Conservation (phyloP, 2,888 invertebrate genomes). For the Megaustenia siamemsis region DNA sequence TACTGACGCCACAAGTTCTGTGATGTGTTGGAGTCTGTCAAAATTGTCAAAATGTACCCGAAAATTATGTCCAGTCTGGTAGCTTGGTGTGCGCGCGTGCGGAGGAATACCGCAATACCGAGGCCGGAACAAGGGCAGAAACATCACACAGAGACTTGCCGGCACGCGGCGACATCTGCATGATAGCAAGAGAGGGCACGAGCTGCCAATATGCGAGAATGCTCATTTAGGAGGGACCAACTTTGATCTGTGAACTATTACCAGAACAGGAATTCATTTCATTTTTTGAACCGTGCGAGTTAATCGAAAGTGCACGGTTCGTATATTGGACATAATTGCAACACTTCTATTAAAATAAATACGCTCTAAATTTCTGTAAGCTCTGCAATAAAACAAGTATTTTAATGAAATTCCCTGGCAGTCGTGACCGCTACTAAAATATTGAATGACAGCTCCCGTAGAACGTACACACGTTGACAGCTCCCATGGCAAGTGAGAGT, state of each 20-base stretch:
- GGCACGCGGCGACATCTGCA: slow-evolving; percentile 20
- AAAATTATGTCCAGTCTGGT: slow-evolving; percentile 7
- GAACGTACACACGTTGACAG: background rate
- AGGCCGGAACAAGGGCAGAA: slow-evolving; percentile 20
- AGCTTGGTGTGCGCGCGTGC: slow-evolving; percentile 5
- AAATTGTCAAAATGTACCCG: background rate
- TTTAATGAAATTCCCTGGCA: background rate
- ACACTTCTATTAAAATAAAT: too few species aligned
- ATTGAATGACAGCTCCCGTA: background rate
- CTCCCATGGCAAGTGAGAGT: slow-evolving; percentile 22
- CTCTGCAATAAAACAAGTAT: too few species aligned
- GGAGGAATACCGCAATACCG: background rate
- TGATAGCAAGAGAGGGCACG: background rate
- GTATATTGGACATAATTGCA: too few species aligned
- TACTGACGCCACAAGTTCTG: too few species aligned
- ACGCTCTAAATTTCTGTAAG: too few species aligned
- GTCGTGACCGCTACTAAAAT: background rate
- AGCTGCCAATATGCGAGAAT: background rate
- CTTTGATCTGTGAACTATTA: background rate
- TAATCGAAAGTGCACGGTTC: too few species aligned
- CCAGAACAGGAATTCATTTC: background rate
- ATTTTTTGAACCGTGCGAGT: too few species aligned
- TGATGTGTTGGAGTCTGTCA: background rate
- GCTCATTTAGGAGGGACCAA: background rate
- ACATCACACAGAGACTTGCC: slow-evolving; percentile 19